Evolutionary conservation across 1,140 invertebrate species (phyloP).

Genomic region (Drosophila seguyi): DNA sequence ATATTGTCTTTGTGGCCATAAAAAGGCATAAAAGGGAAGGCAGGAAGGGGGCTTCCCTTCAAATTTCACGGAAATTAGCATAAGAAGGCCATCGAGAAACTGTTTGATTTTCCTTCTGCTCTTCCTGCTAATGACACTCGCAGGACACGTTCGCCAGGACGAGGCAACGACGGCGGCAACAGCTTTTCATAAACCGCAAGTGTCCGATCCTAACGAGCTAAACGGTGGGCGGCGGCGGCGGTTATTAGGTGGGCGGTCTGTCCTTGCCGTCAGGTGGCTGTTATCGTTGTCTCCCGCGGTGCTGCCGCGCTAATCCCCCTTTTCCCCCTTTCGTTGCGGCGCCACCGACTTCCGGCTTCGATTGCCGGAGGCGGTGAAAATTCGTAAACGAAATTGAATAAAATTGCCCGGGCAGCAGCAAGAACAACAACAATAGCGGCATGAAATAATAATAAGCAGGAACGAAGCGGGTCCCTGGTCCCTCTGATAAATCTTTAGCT

Average conservation of each 20-base stretch:
- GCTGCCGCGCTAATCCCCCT: not conserved
- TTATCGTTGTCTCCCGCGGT: constrained; percentile 22
- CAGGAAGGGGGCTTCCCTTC: not conserved
- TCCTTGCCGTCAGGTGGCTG: constrained; percentile 36
- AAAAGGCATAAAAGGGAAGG: constrained; percentile 4
- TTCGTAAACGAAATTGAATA: constrained; percentile 70
- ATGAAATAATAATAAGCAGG: constrained; percentile 71
- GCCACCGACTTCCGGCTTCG: constrained; percentile 25
- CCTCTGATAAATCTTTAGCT: not conserved
- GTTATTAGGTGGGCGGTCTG: not conserved
- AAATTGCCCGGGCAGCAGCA: constrained; percentile 54
- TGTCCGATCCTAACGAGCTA: constrained; percentile 62
- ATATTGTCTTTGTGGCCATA: constrained; percentile 41
- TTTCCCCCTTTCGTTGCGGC: not conserved
- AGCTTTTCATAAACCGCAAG: constrained; percentile 58
- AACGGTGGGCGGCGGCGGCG: constrained; percentile 6
- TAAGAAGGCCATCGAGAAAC: constrained; percentile 60
- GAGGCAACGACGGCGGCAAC: constrained; percentile 9
- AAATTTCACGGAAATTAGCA: constrained; percentile 53
- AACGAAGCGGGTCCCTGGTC: not conserved
- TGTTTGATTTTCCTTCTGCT: constrained; percentile 58
- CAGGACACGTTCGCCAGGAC: constrained; percentile 49
- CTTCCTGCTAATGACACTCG: constrained; percentile 62
- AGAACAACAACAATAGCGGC: constrained; percentile 23
- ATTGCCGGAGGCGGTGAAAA: constrained; percentile 60